Base-by-base conservation (phyloP, 2,888 invertebrate genomes). In the Coronaproctus castanopsis region DNA sequence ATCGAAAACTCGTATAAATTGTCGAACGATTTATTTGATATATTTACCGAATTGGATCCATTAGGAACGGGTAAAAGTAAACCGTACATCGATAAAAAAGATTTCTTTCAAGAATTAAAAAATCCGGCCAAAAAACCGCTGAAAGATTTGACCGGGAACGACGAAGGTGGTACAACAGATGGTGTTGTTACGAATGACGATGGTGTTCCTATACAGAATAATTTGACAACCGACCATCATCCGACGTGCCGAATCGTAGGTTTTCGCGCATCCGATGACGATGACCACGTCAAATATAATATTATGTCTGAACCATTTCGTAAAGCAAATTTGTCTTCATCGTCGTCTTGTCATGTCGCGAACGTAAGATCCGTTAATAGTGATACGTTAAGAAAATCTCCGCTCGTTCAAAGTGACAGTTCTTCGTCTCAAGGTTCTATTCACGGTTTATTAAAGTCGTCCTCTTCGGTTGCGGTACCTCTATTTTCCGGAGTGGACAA, bases 31-130 rank as follows among this genome's bases (percentile, higher is more conserved):
- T 63, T 63, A 49, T 66, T 66, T 76, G 89, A 89, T 76, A 87
- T 91, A 68, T 92, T 92, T 78, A 89, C 88, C 65, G 91, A 92
- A 72, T 77, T 92, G 73, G 91, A 92, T 78, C 92, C 92, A 63
- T 77, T 91, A 71, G 91, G 91, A 70, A 90, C 88, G 67, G 89
- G 90, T 70, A 81, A 86, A 73, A 87, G 84, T 74, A 87, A 86
- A 75, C 91, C 91, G 64, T 92, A 90, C 77, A 82, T 91, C 70
- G 91, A 92, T 78, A 89, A 89, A 76, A 91, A 91, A 78, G 87
- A 89, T 76, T 92, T 92, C 78, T 92, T 92, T 78, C 88, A 90
- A 77, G 89, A 91, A 74, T 79, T 91, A 70, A 91, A 91, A 77
- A 90, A 91, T 75, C 91, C 91, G 67, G 89, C 90, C 67, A 89